Evolutionary conservation across 2,888 invertebrate species (phyloP).

Genomic region (Drosophila subquinaria): DNA sequence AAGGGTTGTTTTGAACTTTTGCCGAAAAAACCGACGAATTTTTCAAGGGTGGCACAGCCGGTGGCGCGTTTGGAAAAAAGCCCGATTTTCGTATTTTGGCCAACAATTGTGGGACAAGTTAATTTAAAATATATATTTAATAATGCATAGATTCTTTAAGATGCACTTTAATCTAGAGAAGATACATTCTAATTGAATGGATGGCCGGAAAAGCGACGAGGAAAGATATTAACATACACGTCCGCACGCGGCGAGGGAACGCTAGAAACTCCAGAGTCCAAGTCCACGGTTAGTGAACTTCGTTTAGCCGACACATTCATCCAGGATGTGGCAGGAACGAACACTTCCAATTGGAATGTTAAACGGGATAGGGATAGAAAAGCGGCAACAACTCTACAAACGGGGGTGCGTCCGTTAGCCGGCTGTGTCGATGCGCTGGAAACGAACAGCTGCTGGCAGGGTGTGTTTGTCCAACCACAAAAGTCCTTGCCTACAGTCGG

Average conservation of each 20-base stretch:
- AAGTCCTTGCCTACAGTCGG: conserved; percentile 41
- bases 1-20: conserved; percentile 58
- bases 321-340: conserved; percentile 46
- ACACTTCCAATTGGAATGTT: conserved; percentile 70
- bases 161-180: neutral
- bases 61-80: conserved; percentile 37
- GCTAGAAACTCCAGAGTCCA: conserved; percentile 74
- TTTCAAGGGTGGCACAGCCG: conserved; percentile 69
- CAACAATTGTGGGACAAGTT: neutral
- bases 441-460: conserved; percentile 72
- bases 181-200: neutral
- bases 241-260: conserved; percentile 73
- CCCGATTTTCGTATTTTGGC: neutral
- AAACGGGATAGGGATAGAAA: conserved; percentile 55
- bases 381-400: conserved; percentile 56
- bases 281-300: conserved; percentile 79
- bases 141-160: neutral
- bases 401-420: conserved; percentile 60
- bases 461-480: conserved; percentile 64
- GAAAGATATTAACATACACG: conserved; percentile 38
- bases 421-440: conserved; percentile 48
- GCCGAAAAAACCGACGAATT: conserved; percentile 51
- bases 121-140: neutral
- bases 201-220: neutral
- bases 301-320: conserved; percentile 46